Conservation (phyloP, 2,797 vertebrate species). For the Acestrorhynchus altus region DNA sequence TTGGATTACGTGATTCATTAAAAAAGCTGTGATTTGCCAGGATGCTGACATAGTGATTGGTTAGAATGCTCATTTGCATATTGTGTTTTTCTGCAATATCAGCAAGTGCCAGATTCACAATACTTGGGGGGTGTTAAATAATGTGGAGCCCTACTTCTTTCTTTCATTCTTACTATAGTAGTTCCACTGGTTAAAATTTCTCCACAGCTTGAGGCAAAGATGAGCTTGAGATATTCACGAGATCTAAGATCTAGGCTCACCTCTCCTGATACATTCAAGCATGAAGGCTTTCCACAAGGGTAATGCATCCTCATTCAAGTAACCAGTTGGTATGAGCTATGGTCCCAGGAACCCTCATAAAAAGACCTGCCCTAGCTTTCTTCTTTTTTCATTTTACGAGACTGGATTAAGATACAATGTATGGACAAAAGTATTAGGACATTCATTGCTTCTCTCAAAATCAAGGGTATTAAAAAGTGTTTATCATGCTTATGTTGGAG, state of each 20-base stretch:
- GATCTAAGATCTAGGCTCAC: conserved; percentile 7
- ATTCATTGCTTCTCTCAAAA: too few species aligned
- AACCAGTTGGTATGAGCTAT: neutral
- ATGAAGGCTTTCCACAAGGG: neutral
- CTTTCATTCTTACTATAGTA: neutral
- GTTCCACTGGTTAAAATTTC: neutral
- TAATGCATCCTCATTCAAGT: neutral
- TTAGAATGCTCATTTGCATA: neutral
- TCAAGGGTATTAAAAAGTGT: too few species aligned
- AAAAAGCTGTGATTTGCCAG: neutral
- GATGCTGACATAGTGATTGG: neutral
- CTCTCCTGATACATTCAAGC: neutral
- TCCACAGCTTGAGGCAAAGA: conserved; percentile 8
- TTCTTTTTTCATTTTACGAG: neutral
- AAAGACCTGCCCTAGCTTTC: neutral
- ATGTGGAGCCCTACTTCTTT: neutral
- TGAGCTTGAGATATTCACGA: conserved; percentile 31
- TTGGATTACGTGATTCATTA: neutral
- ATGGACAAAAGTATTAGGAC: too few species aligned
- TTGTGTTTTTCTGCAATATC: neutral
- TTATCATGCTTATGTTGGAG: too few species aligned
- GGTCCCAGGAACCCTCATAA: neutral
- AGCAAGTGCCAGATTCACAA: neutral
- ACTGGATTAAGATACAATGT: too few species aligned
- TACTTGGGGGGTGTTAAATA: neutral